A percentile compares a stretch with the other conserved stretches of the same genome.
phyloP scores from a whole-genome alignment of 2,113 vertebrate genomes.

The Seriola quinqueradiata region DNA sequence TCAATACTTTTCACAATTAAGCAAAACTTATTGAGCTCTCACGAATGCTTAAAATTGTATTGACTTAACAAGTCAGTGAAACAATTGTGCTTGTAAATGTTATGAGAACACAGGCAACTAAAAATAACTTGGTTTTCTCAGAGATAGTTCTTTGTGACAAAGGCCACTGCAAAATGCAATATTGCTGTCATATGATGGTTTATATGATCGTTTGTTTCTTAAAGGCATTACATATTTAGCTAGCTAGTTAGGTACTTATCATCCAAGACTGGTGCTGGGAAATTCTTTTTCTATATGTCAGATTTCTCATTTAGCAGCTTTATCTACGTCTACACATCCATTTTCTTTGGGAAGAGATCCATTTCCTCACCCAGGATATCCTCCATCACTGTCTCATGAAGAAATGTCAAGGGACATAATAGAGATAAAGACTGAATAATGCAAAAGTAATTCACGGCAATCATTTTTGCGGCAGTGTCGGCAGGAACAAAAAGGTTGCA shows the following conservation, averaged over 20 bases:
- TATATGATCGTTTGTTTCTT: not conserved
- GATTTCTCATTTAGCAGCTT: not conserved
- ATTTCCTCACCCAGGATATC: slow-evolving; percentile 6
- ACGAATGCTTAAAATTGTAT: not conserved
- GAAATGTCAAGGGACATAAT: slow-evolving; percentile 15
- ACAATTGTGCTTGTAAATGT: not conserved
- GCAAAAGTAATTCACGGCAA: slow-evolving; percentile 13
- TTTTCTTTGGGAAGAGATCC: not conserved
- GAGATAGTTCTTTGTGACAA: not conserved
- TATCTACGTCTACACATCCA: not conserved
- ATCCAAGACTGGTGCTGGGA: not conserved
- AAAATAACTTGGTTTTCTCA: too few species aligned
- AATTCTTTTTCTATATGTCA: not conserved
- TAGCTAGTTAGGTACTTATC: not conserved
- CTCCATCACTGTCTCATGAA: slow-evolving; percentile 8
- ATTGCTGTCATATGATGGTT: not conserved
- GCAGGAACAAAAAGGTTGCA: slow-evolving; percentile 9
- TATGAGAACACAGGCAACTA: not conserved
- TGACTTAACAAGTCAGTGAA: not conserved
- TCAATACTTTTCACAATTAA: not conserved
- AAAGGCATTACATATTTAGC: not conserved
- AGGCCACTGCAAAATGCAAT: not conserved
- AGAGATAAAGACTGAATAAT: slow-evolving; percentile 3
- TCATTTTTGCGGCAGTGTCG: slow-evolving; percentile 15
- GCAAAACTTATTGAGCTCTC: not conserved